Base-by-base conservation (phyloP, 2,797 vertebrate species). In the Rhinella marina region DNA sequence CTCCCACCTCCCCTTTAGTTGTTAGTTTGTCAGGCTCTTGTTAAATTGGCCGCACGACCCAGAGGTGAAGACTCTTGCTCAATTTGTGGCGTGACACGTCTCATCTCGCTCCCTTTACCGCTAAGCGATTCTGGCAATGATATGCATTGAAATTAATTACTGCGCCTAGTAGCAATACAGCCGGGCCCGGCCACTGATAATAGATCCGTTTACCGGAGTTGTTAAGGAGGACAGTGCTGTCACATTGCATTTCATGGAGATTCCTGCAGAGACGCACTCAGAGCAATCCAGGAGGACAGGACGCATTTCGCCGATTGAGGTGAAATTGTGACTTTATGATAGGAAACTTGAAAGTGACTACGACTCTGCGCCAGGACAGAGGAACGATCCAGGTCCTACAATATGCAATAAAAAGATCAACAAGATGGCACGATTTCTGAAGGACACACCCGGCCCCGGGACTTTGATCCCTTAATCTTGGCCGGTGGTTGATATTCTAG, bases 61-160 rank as follows among this genome's bases (percentile, higher is more conserved):
- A 56, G 91, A 94, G 94, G 94, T 92, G 94, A 95, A 94, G 94
- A 92, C 94, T 95, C 94, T 95, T 95, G 97, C 96, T 97, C 96
- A 96, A 97, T 98, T 97, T 97, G 95, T 90, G 92, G 94, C 91
- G 95, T 98, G 97, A 98, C 97, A 98, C 94, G 93, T 95, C 95
- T 96, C 96, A 98, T 99, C 96, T 97, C 90, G 90, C 93, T 96
- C 92, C 92, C 93, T 0, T 90, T 93, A 96, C 95, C 95, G 95
- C 96, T 98, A 98, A 98, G 95, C 90, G 97, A 97, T 96, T 92
- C 93, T 97, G 97, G 97, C 97, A 98, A 98, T 97, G 95, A 98
- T 96, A 97, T 96, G 96, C 96, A 95, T 96, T 94, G 96, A 96
- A 97, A 98, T 98, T 97, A 98, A 98, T 98, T 98, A 98, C 96